Percentiles rank a stretch among this genome's conserved stretches.
Conservation (phyloP, 1,140 invertebrate genomes). For the Maniola jurtina region DNA sequence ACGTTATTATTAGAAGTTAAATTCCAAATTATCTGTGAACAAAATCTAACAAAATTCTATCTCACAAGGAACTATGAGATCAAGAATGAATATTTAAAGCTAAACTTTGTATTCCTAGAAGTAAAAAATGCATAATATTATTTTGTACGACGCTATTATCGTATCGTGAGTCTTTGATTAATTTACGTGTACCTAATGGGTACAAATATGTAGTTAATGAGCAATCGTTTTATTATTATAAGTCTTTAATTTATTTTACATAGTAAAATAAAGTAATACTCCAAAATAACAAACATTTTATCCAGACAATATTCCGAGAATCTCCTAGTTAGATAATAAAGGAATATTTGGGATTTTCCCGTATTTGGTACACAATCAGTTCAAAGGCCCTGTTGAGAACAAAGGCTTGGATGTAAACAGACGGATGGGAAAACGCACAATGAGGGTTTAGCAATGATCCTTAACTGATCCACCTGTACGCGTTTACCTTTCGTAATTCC, state of each 20-base stretch:
- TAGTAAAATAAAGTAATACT: neutral
- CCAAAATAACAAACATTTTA: neutral
- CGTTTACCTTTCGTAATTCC: neutral
- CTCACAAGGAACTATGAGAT: no score
- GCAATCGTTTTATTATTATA: neutral
- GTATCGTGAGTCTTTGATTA: no score
- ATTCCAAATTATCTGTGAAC: no score
- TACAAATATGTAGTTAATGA: no score
- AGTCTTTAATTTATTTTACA: neutral
- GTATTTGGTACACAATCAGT: slow-evolving; percentile 13
- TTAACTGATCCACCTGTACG: neutral
- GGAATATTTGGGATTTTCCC: slow-evolving; percentile 8
- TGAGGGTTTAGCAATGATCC: slow-evolving; percentile 8
- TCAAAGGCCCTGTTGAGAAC: slow-evolving; percentile 13
- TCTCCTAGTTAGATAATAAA: slow-evolving; percentile 10
- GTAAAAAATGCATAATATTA: no score
- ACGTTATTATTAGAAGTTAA: no score
- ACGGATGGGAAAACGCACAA: slow-evolving; percentile 12
- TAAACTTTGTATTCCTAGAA: no score
- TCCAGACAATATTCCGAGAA: slow-evolving; percentile 6
- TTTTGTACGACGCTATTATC: no score
- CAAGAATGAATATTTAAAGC: no score
- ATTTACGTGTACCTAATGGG: no score
- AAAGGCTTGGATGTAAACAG: slow-evolving; percentile 13
- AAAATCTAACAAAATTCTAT: no score